Base-by-base conservation (phyloP, 2,888 invertebrate species). In the Notocelia uddmanniana region DNA sequence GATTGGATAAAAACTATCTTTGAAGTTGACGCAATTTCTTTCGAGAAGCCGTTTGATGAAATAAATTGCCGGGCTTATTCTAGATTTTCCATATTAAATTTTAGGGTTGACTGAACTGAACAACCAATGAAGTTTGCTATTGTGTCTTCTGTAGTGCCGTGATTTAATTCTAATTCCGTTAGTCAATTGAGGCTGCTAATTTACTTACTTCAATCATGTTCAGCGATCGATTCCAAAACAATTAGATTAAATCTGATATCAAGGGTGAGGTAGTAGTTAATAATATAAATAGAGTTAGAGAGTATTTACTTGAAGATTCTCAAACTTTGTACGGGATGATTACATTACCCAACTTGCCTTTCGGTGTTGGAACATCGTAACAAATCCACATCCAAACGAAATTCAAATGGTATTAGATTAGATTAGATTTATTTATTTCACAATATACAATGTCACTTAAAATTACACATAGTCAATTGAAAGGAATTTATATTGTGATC, bases 141-240 rank as follows among this genome's bases (percentile, higher is more conserved):
- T 26, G 26, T 26, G 5, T 8, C 6, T 45, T 41, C 5, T 41
- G n/a, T 45, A 8, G 15, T n/a, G n/a, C 2, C 45, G 45, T 45
- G n/a, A 45, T 45, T n/a, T 8, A 15, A n/a, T 45, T 60, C 23
- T 60, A 26, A 26, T 45, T 60, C 23, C n/a, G n/a, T 60, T 60
- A 60, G 21, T 41, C 1, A 45, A 45, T 45, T 1, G 3, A 13
- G 3, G 15, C 15, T 41, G 41, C 9, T 15, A 41, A 37, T n/a
- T 59, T 21, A 23, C 23, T 59, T 45, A 45, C 15, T n/a, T 45
- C 1, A 45, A 45, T 45, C 45, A n/a, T n/a, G 8, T n/a, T n/a
- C 41, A 45, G 15, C 15, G 6, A 45, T n/a, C n/a, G n/a, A 45
- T 45, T 8, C 45, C 45, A 8, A 45, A n/a, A 3, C n/a, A 0